Evolutionary conservation across 1,140 invertebrate genomes (phyloP).

Genomic region (Drosophila rhopaloa): DNA sequence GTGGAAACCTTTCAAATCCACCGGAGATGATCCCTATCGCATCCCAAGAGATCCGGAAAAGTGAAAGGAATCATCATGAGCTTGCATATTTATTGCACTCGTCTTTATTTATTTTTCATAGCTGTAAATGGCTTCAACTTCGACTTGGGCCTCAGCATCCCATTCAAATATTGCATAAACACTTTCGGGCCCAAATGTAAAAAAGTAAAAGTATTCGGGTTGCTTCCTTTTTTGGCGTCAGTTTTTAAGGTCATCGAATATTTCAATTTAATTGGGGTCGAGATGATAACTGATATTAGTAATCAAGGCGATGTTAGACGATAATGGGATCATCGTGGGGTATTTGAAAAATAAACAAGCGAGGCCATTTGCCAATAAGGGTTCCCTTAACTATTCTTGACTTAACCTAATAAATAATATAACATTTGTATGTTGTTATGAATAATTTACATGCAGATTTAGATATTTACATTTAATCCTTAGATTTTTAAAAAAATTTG

Average conservation of each 20-base stretch:
- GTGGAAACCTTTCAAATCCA: slow-evolving; percentile 41
- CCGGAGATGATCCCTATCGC: slow-evolving; percentile 61
- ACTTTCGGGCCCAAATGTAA: slow-evolving; percentile 33
- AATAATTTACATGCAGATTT: too few relatives aligned
- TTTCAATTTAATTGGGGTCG: slow-evolving; percentile 37
- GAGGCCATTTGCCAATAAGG: background rate
- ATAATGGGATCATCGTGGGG: slow-evolving; percentile 8
- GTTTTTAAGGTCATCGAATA: slow-evolving; percentile 41
- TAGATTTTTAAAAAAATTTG: too few relatives aligned
- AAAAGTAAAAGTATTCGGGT: slow-evolving; percentile 70
- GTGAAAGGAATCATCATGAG: slow-evolving; percentile 75
- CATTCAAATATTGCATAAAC: slow-evolving; percentile 65
- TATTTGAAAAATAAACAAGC: background rate
- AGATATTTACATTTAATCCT: too few relatives aligned
- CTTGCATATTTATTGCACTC: slow-evolving; percentile 73
- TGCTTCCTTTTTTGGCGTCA: slow-evolving; percentile 39
- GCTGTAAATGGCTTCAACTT: slow-evolving; percentile 11
- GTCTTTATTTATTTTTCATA: slow-evolving; percentile 53
- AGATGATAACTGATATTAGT: slow-evolving; percentile 20
- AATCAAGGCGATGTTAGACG: slow-evolving; percentile 3
- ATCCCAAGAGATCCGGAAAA: slow-evolving; percentile 47
- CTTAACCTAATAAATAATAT: too few relatives aligned
- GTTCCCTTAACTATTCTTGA: too few relatives aligned
- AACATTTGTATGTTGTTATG: too few relatives aligned
- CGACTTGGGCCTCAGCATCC: slow-evolving; percentile 43